These are phyloP conservation scores for Oxycera nigricornis DNA, from an alignment of 2,888 invertebrate genomes.

Conservation along the genomic window DNA sequence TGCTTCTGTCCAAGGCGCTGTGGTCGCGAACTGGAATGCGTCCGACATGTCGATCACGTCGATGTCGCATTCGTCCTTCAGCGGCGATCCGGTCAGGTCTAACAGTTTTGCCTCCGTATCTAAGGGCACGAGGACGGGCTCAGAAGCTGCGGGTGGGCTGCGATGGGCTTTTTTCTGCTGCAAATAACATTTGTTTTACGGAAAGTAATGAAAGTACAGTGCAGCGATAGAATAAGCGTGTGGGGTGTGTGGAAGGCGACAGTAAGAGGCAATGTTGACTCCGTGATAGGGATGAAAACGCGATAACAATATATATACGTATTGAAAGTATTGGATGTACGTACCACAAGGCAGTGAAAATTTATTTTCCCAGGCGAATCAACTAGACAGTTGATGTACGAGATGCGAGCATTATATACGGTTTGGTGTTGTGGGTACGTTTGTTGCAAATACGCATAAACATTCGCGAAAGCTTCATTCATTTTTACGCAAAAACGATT, in stretches of 20 bases:
- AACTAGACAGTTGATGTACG: slow-evolving; percentile 52
- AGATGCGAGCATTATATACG: slow-evolving; percentile 51
- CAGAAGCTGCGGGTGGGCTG: slow-evolving; percentile 42
- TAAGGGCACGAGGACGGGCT: not conserved
- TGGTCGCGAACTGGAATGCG: slow-evolving; percentile 49
- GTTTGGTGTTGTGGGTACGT: slow-evolving; percentile 53
- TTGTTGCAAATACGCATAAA: slow-evolving; percentile 55
- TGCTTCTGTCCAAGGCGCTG: slow-evolving; percentile 54
- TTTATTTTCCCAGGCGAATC: slow-evolving; percentile 50
- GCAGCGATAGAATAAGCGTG: not conserved
- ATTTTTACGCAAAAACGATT: not conserved
- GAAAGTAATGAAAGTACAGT: not conserved
- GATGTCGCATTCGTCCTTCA: slow-evolving; percentile 58
- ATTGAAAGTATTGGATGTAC: not conserved
- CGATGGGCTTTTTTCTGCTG: slow-evolving; percentile 45
- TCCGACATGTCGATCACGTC: slow-evolving; percentile 57
- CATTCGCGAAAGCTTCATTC: slow-evolving; percentile 54
- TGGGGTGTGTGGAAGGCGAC: too few species aligned
- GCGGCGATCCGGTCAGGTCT: slow-evolving; percentile 59
- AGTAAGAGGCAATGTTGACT: too few species aligned
- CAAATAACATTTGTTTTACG: slow-evolving; percentile 5
- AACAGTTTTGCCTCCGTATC: slow-evolving; percentile 43
- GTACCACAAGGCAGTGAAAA: slow-evolving; percentile 49
- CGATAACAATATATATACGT: not conserved
- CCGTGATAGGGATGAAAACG: too few species aligned